phyloP scores from a whole-genome alignment of 2,797 vertebrate species.

The Galaxias olidus region DNA sequence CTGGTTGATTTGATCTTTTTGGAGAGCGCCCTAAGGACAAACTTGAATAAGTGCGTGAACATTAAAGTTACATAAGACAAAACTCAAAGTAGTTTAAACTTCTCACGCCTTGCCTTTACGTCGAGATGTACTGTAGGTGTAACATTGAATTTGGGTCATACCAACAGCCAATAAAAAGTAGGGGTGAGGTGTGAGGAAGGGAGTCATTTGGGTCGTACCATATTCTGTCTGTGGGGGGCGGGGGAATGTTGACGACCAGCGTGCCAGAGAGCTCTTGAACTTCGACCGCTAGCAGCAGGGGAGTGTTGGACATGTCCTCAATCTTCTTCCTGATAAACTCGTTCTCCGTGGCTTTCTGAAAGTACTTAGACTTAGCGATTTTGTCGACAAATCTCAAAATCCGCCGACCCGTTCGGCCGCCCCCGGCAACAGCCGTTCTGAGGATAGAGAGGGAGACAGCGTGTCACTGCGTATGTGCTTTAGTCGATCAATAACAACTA shows the following conservation, averaged over 20 bases:
- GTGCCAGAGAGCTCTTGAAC: conserved; percentile 84
- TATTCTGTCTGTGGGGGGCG: conserved; percentile 86
- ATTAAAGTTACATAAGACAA: too few species aligned
- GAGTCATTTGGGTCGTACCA: conserved; percentile 71
- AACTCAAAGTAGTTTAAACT: too few species aligned
- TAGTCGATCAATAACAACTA: too few species aligned
- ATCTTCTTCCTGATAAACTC: conserved; percentile 93
- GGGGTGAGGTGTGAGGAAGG: too few species aligned
- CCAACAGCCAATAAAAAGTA: not conserved
- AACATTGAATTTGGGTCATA: not conserved
- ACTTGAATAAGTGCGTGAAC: too few species aligned
- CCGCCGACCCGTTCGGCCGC: conserved; percentile 81
- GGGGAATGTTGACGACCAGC: conserved; percentile 84
- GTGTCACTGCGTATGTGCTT: too few species aligned
- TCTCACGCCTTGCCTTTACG: too few species aligned
- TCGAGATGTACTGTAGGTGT: too few species aligned
- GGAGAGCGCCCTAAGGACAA: too few species aligned
- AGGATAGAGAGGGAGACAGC: conserved; percentile 9
- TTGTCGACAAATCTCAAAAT: conserved; percentile 91
- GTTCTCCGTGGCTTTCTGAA: conserved; percentile 88
- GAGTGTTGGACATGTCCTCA: conserved; percentile 90
- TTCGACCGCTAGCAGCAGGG: conserved; percentile 86
- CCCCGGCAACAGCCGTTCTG: conserved; percentile 47
- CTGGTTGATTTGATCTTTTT: too few species aligned
- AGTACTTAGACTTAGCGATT: conserved; percentile 89